A percentile compares a stretch with the other conserved stretches of the same genome.
Evolutionary conservation across 2,888 invertebrate species (phyloP).

Genomic region (Agrilus cyanescens): DNA sequence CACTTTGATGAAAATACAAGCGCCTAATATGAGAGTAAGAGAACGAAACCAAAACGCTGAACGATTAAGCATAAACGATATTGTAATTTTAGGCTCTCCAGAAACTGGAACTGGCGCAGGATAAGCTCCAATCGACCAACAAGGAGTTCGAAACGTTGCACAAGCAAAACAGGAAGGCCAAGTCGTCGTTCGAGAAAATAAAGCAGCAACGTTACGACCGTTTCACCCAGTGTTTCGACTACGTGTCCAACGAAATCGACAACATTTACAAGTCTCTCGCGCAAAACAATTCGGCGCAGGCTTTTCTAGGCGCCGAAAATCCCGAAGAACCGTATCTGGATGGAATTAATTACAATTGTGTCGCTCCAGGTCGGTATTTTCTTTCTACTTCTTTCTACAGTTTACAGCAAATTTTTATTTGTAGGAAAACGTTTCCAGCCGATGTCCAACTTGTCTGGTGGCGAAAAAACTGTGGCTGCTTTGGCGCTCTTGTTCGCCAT

Average conservation of each 20-base stretch:
- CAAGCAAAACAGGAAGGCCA: slow-evolving; percentile 87
- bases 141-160: slow-evolving; percentile 93
- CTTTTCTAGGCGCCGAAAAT: slow-evolving; percentile 68
- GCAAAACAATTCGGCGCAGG: slow-evolving; percentile 35
- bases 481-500: slow-evolving; percentile 95
- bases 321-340: slow-evolving; percentile 98
- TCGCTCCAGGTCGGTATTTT: slow-evolving; percentile 58
- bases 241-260: slow-evolving; percentile 97
- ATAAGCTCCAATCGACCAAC: slow-evolving; percentile 89
- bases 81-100: slow-evolving; percentile 58
- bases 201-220: slow-evolving; percentile 88
- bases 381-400: slow-evolving; percentile 39
- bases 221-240: slow-evolving; percentile 93
- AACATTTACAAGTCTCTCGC: slow-evolving; percentile 81
- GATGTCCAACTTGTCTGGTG: slow-evolving; percentile 98
- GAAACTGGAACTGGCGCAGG: slow-evolving; percentile 85
- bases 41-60: too few species aligned
- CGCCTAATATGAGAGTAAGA: slow-evolving; percentile 82
- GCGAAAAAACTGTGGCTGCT: slow-evolving; percentile 98
- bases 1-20: slow-evolving; percentile 88
- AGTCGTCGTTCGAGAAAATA: slow-evolving; percentile 86
- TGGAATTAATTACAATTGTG: slow-evolving; percentile 99
- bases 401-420: too few species aligned
- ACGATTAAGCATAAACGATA: too few species aligned
- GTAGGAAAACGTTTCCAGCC: slow-evolving; percentile 84